Base-by-base conservation (phyloP, 2,888 invertebrate genomes). In the Branchipolynoe longqiensis region DNA sequence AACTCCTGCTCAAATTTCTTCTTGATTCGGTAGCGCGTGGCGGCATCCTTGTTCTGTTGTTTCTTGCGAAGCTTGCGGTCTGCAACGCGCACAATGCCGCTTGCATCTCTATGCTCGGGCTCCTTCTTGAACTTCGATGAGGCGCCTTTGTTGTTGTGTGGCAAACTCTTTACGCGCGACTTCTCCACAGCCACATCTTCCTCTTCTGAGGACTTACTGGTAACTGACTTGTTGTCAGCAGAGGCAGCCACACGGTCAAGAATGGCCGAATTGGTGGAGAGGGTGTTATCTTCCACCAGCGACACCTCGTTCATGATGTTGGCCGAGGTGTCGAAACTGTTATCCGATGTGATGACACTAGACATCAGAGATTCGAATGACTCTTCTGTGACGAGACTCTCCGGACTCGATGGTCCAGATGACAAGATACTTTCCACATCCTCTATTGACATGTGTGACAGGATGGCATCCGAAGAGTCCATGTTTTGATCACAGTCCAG, bases 21-120 rank as follows among this genome's bases (percentile, higher is more conserved):
- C 86, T 88, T 88, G 74, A 84, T 84, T 3, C 89, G 85, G 73
- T 89, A 89, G 38, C 87, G 59, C 73, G 84, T 48, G 8, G 89
- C 89, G 1, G 89, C 89, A n/a, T 87, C 88, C 59, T 88, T 88
- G 85, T 89, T 89, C 81, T 89, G 88, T 81, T 89, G 87, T 48
- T 88, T 88, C 85, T 88, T 88, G 8, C 88, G 56, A 58, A 74
- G 40, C 31, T 86, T 87, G 31, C 84, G 69, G n/a, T 69, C 69
- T 22, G 22, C 48, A n/a, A 33, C 12, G 41, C 73, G 69, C 0
- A 0, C 1, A 2, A 25, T 14, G 31, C 8, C 78, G 18, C 33
- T 8, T 8, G 40, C 73, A 28, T 54, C 48, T 31, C 25, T 54
- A n/a, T n/a, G n/a, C 12, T 18, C 56, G n/a, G 64, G 36, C n/a